Conservation (phyloP, 2,797 vertebrate species). For the Gymnoscopelus braueri region DNA sequence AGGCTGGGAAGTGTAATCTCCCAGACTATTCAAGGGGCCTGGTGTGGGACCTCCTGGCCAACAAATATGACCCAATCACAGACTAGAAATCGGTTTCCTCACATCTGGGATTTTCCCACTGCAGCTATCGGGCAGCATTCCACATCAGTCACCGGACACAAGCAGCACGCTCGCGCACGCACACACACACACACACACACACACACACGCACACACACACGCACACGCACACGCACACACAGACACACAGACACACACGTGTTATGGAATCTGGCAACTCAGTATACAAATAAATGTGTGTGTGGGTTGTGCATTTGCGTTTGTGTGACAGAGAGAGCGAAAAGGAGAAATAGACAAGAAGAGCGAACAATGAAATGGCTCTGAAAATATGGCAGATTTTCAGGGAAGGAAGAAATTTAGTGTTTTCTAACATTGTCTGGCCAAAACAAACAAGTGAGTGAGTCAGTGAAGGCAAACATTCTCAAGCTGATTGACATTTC, state of each 20-base stretch:
- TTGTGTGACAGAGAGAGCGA: slow-evolving; percentile 26
- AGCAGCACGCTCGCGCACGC: slow-evolving; percentile 10
- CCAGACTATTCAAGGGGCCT: slow-evolving; percentile 68
- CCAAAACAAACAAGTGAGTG: slow-evolving; percentile 73
- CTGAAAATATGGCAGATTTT: slow-evolving; percentile 33
- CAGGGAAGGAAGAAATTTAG: slow-evolving; percentile 27
- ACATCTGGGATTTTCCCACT: slow-evolving; percentile 81
- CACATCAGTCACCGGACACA: slow-evolving; percentile 63
- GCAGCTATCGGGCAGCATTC: slow-evolving; percentile 62
- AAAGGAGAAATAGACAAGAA: slow-evolving; percentile 1
- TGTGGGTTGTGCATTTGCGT: slow-evolving; percentile 9
- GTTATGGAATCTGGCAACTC: slow-evolving; percentile 36
- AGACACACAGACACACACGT: background rate
- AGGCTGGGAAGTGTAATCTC: slow-evolving; percentile 78
- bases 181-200: slow-evolving; percentile 9
- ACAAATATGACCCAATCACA: slow-evolving; percentile 67
- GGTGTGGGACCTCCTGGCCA: slow-evolving; percentile 73
- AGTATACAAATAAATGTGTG: slow-evolving; percentile 43
- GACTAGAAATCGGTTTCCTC: slow-evolving; percentile 67
- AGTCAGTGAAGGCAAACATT: slow-evolving; percentile 66
- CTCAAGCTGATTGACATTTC: slow-evolving; percentile 73
- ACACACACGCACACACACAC: background rate
- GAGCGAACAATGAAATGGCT: slow-evolving; percentile 9
- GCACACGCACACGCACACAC: background rate
- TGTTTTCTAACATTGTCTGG: slow-evolving; percentile 34